A percentile compares a stretch with the other conserved stretches of the same genome.
Conservation (phyloP, 2,888 invertebrate genomes). For the Cosmopolites sordidus region DNA sequence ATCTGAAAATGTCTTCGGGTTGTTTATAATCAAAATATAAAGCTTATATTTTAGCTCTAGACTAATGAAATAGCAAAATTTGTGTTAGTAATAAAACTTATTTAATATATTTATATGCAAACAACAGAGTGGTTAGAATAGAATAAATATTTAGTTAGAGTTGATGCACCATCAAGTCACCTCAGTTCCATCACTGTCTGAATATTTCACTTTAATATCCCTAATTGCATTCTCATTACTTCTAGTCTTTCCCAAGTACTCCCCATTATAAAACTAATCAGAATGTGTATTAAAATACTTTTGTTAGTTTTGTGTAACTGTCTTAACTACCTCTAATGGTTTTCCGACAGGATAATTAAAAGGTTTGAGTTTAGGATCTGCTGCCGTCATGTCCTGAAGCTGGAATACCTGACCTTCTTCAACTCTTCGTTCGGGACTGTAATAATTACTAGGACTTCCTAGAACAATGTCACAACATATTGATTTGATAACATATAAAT, state of each 20-base stretch:
- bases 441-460: slow-evolving; percentile 25
- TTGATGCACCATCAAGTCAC: too few relatives aligned
- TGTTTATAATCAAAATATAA: too few relatives aligned
- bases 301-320: neutral
- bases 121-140: too few relatives aligned
- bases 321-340: slow-evolving; percentile 66
- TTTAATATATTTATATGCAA: too few relatives aligned
- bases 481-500: too few relatives aligned
- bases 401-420: slow-evolving; percentile 59
- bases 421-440: slow-evolving; percentile 51
- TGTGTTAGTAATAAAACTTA: too few relatives aligned
- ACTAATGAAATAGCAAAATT: too few relatives aligned
- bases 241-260: slow-evolving; percentile 5
- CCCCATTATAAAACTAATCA: slow-evolving; percentile 1
- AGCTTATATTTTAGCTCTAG: too few relatives aligned
- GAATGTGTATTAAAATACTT: neutral
- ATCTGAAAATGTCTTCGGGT: too few relatives aligned
- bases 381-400: slow-evolving; percentile 35
- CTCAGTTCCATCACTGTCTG: slow-evolving; percentile 32
- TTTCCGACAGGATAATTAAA: slow-evolving; percentile 73
- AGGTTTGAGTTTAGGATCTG: slow-evolving; percentile 38
- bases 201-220: slow-evolving; percentile 21
- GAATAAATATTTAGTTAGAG: too few relatives aligned
- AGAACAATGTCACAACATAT: neutral
- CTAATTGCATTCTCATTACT: slow-evolving; percentile 9